Evolutionary conservation across 2,797 vertebrate genomes (phyloP), one percentile per base, ranked within the genome.

Genomic region (Uromys caudimaculatus): DNA sequence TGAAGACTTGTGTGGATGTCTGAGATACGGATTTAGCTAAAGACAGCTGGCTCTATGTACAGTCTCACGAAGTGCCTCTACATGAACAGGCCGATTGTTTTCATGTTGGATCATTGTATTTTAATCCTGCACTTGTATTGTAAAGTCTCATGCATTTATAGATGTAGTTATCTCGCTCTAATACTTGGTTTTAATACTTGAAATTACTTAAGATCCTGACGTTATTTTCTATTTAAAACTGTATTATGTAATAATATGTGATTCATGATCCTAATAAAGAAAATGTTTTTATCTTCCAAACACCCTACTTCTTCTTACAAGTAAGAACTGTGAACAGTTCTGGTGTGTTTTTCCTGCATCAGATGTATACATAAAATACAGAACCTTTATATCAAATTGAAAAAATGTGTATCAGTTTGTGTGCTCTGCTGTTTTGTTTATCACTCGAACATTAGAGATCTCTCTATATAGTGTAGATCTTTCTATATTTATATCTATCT

Each of bases 161-260:
- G 47, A 78, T 82, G 7, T 29, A 76, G 23, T 82, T 90, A 81
- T 90, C 69, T 77, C 58, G 38, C 29, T 94, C 50, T 90, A 44
- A 44, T 44, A 44, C 44, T 44, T 44, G 64, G 62, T 94, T 94
- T 92, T 92, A 88, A 78, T 73, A 89, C 56, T 87, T 91, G 89
- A 91, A 90, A 84, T 93, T 95, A 71, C 52, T 95, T 90, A 50
- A 83, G 91, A 92, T 38, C 44, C 47, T 84, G 17, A 13, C 73
- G 41, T 75, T 88, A 54, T 91, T 91, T 83, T 82, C 62, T 41
- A 88, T 67, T 93, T 84, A 77, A 95, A 95, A 44, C 27, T 79
- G 3, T 21, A 21, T 44, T 44, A 44, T 62, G 10, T 79, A 79
- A 11, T 91, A 96, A 69, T 54, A 32, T 56, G 35, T 90, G 76